Base-by-base conservation (phyloP, 2,888 invertebrate species). In the Cabera pusaria region DNA sequence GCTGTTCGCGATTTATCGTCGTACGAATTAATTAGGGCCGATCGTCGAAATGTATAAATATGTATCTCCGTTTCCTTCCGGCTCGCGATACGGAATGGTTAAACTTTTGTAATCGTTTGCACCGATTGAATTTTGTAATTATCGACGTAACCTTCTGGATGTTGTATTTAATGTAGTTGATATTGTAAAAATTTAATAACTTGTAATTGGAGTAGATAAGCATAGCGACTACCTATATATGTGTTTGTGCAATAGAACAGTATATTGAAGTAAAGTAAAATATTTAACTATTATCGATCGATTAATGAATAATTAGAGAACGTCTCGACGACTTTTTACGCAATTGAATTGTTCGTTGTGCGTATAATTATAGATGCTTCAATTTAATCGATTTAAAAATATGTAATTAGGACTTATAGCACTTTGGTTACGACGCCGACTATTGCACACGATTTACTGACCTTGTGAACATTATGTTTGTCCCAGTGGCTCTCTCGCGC, bases 91-190 rank as follows among this genome's bases (percentile, higher is more conserved):
- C 74, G 66, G 68, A 64, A 63, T 62, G 61, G 59, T 60, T 34
- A 56, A 61, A 74, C 54, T 81, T 82, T 83, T 84, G 72, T 81
- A 84, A 84, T 83, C 68, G 65, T 84, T 83, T 82, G 86, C 83
- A 85, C 83, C 68, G 64, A 81, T 78, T 81, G 72, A 72, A 76
- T 82, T 84, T 85, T 87, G 85, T 87, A 85, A 86, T 82, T 82
- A 86, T 76, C 73, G 76, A 82, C 74, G 71, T 86, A 77, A 78
- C 70, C 66, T 83, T 87, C 85, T 85, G 82, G 71, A 85, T 87
- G 87, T 87, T 76, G 85, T 86, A 83, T 84, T 83, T 83, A 83
- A 83, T 72, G 75, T 82, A 80, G 82, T 74, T 64, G 71, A 69
- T 81, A 82, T 78, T 87, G 85, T 86, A 86, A 77, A 85, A 77